Base-by-base conservation (phyloP, 2,888 invertebrate genomes). In the Drosophila buzzatii region DNA sequence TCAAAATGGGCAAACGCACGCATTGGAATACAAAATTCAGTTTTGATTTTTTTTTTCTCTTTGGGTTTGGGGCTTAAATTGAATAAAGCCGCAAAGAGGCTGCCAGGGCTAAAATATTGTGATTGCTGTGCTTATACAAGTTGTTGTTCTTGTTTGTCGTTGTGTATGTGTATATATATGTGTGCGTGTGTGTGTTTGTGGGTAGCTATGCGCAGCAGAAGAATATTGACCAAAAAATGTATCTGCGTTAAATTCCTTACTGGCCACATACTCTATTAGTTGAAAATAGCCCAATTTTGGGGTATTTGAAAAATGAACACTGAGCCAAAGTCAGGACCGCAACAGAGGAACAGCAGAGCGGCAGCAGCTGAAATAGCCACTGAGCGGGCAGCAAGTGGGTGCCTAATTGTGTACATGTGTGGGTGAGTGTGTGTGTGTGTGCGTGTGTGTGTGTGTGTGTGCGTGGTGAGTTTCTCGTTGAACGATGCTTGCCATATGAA, bases 181-280 rank as follows among this genome's bases (percentile, higher is more conserved):
- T 18, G 51, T 14, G 51, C 7, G 18, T 20, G 37, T 6, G 23
- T 39, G 23, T 5, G 53, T 16, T 23, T 7, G 37, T 23, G 37
- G 23, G 6, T 10, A 16, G 44, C 44, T 57, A 18, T 47, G 59
- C n/a, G 51, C 62, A n/a, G 16, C 14, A 56, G 23, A 35, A 53
- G 56, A 58, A 69, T 56, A 64, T 74, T 66, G 55, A 47, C 63
- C 61, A 62, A 74, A 82, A 87, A 85, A 89, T 85, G 77, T 70
- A 73, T 83, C 66, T 70, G 69, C 75, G 75, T 79, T 69, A 68
- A 80, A 84, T 79, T 75, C 70, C 65, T 57, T 56, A 64, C 71
- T 79, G 70, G 71, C 81, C 83, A 76, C 82, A 87, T 76, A 79
- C 85, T 87, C 85, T 75, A 85, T 85, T 87, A 87, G 88, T 81